Evolutionary conservation across 2,888 invertebrate species (phyloP), one percentile per base, ranked within the genome.

Genomic region (Biston betularia): DNA sequence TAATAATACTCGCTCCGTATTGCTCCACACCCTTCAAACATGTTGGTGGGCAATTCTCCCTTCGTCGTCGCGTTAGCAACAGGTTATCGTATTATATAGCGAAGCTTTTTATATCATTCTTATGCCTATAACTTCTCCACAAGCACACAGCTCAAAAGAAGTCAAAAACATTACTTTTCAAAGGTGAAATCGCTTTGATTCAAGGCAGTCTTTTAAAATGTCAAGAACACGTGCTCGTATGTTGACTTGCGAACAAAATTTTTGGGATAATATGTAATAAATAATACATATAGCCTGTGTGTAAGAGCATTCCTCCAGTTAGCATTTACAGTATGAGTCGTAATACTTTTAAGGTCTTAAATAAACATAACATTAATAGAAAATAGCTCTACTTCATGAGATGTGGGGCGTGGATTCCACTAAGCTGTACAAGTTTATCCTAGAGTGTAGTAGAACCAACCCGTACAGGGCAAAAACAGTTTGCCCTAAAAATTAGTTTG

Each of bases 1-100:
- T 89, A 89, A 86, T 92, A 92, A 93, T 89, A 84, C 90, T 82
- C 82, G 68, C 59, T 75, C 75, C 71, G 48, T 70, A 64, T 65
- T 79, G 83, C 86, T 85, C 86, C 84, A 82, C 79, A 70, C 78
- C 77, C 75, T 69, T 71, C 79, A 76, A 80, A 83, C 80, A 83
- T 79, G 83, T 81, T 74, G 76, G 68, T 69, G 69, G 65, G 40
- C 60, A 62, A 68, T 68, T 63, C 59, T 60, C 63, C 62, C 55
- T 53, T 45, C 57, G 48, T 53, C 63, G 86, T 87, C 70, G 80
- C 85, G 79, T 77, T 87, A 88, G 89, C 90, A 92, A 92, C 91
- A 89, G 89, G 89, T 91, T 80, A 73, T 64, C 74, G 75, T 81
- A 75, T 61, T 68, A 64, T 61, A 78, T 78, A 76, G 70, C 72